Base-by-base conservation (phyloP, 2,797 vertebrate species). In the Synanceia verrucosa region DNA sequence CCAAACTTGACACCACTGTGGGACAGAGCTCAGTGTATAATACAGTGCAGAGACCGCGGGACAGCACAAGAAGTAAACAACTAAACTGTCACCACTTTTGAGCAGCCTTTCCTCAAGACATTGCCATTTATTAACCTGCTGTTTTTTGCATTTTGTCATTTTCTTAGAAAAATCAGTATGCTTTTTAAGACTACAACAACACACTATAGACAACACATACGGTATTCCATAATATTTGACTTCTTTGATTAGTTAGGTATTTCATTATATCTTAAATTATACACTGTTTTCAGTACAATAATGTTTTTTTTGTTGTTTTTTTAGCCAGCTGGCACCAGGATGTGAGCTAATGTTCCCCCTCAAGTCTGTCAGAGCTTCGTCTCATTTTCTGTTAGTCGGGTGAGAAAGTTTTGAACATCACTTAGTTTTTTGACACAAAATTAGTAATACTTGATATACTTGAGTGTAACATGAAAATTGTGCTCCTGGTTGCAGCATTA, bases 221-320 rank as follows among this genome's bases (percentile, higher is more conserved):
- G 85, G 83, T 94, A 88, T 93, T 93, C 73, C 78, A 90, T 88
- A 90, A 86, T 81, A 92, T 79, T 82, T 86, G 80, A 89, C 80
- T 86, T 84, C 53, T 88, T 91, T 83, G 87, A 91, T 91, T 91
- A 85, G 86, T 93, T 92, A 94, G 91, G 88, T 94, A 93, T 93
- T 94, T 93, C 91, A 94, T 93, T 93, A 94, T 93, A 92, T 93
- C 90, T 95, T 94, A 96, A 95, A 94, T 95, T 94, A 95, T 94
- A 95, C 93, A 94, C 84, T 78, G 90, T 91, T 92, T 87, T 91
- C 83, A 92, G 89, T 93, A 95, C 93, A 95, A 91, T 90, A 91
- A 94, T 72, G 82, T 88, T 92, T 92, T 10, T 58, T 86, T 87
- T 84, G 86, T 61, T 28, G n/a, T 44, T 71, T 90, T 90, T 89